Base-by-base conservation (phyloP, 2,113 vertebrate species). In the Dipodomys ordii region DNA sequence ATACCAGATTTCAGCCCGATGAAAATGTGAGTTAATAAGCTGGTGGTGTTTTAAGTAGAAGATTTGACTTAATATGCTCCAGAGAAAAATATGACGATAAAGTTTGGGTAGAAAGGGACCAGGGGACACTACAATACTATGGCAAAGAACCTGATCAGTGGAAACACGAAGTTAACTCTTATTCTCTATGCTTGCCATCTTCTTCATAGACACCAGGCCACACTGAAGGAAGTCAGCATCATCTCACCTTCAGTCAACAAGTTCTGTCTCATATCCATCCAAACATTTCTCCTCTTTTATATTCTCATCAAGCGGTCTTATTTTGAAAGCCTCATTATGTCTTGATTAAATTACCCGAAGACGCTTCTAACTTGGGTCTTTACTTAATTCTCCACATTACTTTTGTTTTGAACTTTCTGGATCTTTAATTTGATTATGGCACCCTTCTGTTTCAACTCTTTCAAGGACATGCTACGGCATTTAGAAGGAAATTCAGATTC, bases 401-500 rank as follows among this genome's bases (percentile, higher is more conserved):
- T 91, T 30, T 76, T 68, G 77, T 74, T 93, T 80, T 77, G 35
- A 93, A 86, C 22, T 83, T 91, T 94, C 67, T 68, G 69, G n/a
- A 79, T 94, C 49, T 32, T 91, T 80, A 83, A 82, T 92, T 74
- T 92, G 77, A 84, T 89, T 80, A 69, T 60, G 60, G 65, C 79
- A 78, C 39, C 87, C 57, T 88, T 93, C 18, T 65, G 7, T 19
- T 88, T 87, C 25, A 64, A 1, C 44, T 76, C n/a, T 35, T 90
- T 78, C 79, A 83, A 92, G 78, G 82, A 78, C 78, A 68, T 90
- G 64, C 46, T 81, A 2, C 35, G 25, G 49, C 28, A 44, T 87
- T 71, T 35, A 80, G 95, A 83, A 92, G 68, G 64, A 93, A 88
- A 92, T 73, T 69, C 44, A 72, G 60, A 82, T 35, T 68, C 73